These are phyloP conservation scores for Agrypnus murinus DNA, from an alignment of 2,888 invertebrate genomes.

Conservation along the genomic window DNA sequence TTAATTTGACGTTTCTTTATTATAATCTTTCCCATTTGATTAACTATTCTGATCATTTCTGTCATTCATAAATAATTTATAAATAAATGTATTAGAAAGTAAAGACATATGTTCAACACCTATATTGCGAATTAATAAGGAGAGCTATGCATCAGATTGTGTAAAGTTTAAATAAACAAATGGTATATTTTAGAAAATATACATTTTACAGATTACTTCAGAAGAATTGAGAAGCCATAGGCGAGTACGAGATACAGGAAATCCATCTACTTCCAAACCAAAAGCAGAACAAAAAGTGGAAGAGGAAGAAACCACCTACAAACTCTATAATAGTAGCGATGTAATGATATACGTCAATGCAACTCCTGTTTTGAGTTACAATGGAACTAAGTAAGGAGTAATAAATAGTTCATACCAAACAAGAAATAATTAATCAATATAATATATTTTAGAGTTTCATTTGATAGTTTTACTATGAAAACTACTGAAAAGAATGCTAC, in stretches of 20 bases:
- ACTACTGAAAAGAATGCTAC: neutral
- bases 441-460: slow-evolving; percentile 16
- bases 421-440: neutral
- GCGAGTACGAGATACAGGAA: slow-evolving; percentile 58
- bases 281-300: neutral
- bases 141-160: neutral
- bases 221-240: slow-evolving; percentile 61
- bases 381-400: slow-evolving; percentile 40
- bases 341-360: slow-evolving; percentile 35
- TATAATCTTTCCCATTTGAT: too few species aligned
- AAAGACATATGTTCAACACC: too few species aligned
- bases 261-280: neutral
- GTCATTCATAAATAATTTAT: too few species aligned
- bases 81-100: too few species aligned
- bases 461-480: neutral
- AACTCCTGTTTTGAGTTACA: slow-evolving; percentile 6
- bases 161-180: too few species aligned
- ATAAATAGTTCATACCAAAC: neutral
- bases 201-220: slow-evolving; percentile 58
- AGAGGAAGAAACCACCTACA: neutral
- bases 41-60: too few species aligned
- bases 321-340: slow-evolving; percentile 13
- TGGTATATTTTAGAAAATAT: slow-evolving; percentile 1
- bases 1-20: too few species aligned
- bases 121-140: too few species aligned